A percentile compares a stretch with the other conserved stretches of the same genome.
phyloP scores from a whole-genome alignment of 1,140 invertebrate genomes.

The Cardiocondyla obscurior region DNA sequence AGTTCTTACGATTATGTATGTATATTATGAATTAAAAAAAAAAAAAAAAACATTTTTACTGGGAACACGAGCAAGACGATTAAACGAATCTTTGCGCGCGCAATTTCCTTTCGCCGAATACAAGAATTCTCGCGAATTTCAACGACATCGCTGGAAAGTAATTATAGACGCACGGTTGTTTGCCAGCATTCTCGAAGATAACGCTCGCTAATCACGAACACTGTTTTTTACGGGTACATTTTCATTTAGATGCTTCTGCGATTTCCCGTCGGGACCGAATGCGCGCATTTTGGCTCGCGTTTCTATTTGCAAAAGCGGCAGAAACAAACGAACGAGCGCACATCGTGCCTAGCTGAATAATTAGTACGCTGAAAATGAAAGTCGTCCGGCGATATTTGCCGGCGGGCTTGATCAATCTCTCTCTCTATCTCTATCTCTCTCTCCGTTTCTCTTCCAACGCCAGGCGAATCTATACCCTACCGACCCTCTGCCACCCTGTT shows the following conservation, averaged over 20 bases:
- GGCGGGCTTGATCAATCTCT: conserved; percentile 60
- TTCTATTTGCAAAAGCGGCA: conserved; percentile 71
- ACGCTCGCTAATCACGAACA: conserved; percentile 39
- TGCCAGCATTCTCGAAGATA: conserved; percentile 26
- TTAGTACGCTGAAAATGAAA: conserved; percentile 78
- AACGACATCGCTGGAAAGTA: conserved; percentile 21
- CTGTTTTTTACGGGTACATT: not conserved
- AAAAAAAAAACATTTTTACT: not conserved
- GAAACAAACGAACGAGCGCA: conserved; percentile 73
- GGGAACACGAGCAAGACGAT: not conserved
- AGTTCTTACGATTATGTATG: not conserved
- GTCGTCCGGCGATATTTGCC: conserved; percentile 77
- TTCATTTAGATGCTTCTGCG: conserved; percentile 20
- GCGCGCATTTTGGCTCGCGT: conserved; percentile 58
- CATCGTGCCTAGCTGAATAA: conserved; percentile 74
- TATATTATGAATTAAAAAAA: not conserved
- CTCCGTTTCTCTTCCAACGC: not conserved
- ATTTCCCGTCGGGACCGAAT: conserved; percentile 40
- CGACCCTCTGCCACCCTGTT: not conserved
- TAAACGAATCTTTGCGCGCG: not conserved
- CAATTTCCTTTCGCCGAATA: not conserved
- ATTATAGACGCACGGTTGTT: not conserved
- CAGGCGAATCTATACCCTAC: not conserved
- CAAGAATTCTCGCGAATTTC: not conserved
- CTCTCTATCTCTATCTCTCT: not conserved